These are phyloP conservation scores for Erithacus rubecula DNA, from an alignment of 2,797 vertebrate genomes.

Conservation along the genomic window DNA sequence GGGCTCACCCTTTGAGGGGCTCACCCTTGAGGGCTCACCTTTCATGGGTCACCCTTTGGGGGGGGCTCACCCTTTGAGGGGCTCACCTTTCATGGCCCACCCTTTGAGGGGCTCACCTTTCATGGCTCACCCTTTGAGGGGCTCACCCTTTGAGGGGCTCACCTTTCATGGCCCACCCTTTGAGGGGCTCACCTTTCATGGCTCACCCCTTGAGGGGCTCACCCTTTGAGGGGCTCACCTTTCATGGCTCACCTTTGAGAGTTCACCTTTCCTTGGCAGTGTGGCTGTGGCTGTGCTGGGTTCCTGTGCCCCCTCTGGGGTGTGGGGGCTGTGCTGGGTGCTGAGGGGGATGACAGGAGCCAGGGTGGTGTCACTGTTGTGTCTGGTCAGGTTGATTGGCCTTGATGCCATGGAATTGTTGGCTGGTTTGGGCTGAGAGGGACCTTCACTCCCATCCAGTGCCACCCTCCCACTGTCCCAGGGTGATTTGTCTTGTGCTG, in stretches of 20 bases:
- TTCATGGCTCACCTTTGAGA: neutral
- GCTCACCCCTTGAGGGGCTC: too few species aligned
- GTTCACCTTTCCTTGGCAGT: neutral
- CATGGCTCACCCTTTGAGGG: neutral
- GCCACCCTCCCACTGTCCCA: neutral
- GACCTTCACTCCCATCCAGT: neutral
- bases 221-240: too few species aligned
- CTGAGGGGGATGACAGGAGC: neutral
- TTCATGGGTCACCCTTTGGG: too few species aligned
- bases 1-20: too few species aligned
- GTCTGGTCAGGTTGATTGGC: accelerated
- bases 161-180: neutral
- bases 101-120: neutral
- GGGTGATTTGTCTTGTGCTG: too few species aligned
- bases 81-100: too few species aligned
- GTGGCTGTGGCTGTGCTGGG: neutral
- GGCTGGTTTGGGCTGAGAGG: neutral
- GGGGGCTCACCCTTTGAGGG: too few species aligned
- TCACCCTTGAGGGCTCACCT: too few species aligned
- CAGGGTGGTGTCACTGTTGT: accelerated
- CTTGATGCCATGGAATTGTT: accelerated
- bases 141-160: too few species aligned
- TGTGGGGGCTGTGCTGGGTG: too few species aligned
- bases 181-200: neutral
- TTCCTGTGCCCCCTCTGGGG: neutral